A percentile compares a stretch with the other conserved stretches of the same genome.
These are phyloP conservation scores for Galeopsomyia nigrocyanea DNA, from an alignment of 2,888 invertebrate species.

Conservation along the genomic window DNA sequence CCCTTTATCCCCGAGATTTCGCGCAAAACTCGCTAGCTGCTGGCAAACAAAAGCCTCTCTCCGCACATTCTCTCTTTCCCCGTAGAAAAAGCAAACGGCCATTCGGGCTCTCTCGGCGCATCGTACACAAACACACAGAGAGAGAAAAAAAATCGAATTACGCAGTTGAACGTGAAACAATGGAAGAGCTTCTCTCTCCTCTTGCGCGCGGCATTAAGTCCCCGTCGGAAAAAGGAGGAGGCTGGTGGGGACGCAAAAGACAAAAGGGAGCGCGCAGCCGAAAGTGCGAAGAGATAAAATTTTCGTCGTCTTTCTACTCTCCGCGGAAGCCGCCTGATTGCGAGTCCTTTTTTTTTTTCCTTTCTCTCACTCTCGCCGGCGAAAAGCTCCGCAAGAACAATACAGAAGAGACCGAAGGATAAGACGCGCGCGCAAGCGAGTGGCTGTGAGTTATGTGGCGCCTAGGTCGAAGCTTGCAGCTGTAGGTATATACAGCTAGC, in stretches of 20 bases:
- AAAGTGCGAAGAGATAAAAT: constrained; percentile 42
- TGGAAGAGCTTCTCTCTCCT: constrained; percentile 10
- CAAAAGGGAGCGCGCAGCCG: constrained; percentile 15
- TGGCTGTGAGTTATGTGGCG: constrained; percentile 32
- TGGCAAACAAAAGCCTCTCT: background rate
- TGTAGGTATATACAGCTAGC: constrained; percentile 20
- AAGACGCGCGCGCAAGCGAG: background rate
- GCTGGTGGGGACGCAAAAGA: constrained; percentile 3
- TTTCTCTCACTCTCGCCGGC: constrained; percentile 66
- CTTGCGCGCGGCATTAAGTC: constrained; percentile 27
- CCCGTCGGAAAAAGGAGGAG: constrained; percentile 6
- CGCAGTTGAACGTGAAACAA: constrained; percentile 38
- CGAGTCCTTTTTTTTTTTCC: constrained; percentile 11
- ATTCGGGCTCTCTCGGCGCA: too few species aligned
- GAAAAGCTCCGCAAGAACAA: constrained; percentile 49
- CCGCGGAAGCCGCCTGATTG: constrained; percentile 35
- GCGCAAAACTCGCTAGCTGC: background rate
- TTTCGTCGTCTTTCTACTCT: constrained; percentile 29
- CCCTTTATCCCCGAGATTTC: too few species aligned
- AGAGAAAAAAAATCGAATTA: constrained; percentile 25
- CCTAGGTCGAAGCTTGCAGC: background rate
- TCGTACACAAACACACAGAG: too few species aligned
- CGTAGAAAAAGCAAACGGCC: background rate
- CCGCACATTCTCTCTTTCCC: background rate
- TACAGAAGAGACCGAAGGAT: constrained; percentile 16